Percentiles rank a stretch among this genome's conserved stretches.
phyloP scores from a whole-genome alignment of 2,888 invertebrate genomes.

The Perizoma affinitatum region DNA sequence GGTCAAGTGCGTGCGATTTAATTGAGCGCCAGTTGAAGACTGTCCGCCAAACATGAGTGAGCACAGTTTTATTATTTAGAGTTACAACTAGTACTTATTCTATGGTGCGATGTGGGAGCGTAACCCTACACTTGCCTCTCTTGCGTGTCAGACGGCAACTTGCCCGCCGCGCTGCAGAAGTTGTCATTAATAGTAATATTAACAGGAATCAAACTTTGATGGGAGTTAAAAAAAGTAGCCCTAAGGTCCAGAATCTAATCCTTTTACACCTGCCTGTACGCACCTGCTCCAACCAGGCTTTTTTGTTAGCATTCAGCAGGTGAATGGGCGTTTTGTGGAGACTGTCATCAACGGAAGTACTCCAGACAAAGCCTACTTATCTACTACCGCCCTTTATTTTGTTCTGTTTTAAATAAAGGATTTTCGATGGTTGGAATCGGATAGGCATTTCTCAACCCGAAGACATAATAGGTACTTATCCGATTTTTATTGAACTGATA shows the following conservation, averaged over 20 bases:
- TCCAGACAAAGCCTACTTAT: constrained; percentile 15
- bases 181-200: neutral
- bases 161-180: too few species aligned
- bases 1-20: too few species aligned
- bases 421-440: neutral
- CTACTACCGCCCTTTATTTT: neutral
- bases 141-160: too few species aligned
- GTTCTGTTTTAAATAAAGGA: neutral
- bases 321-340: constrained; percentile 23
- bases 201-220: constrained; percentile 1
- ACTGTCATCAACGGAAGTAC: constrained; percentile 14
- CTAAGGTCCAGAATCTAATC: constrained; percentile 12
- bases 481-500: too few species aligned
- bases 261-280: constrained; percentile 16
- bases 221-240: neutral
- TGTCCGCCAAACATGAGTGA: too few species aligned
- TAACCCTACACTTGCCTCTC: too few species aligned
- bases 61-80: too few species aligned
- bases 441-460: neutral
- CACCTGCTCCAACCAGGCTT: constrained; percentile 18
- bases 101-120: too few species aligned
- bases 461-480: too few species aligned
- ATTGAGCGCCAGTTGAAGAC: too few species aligned
- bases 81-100: too few species aligned
- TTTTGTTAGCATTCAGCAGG: constrained; percentile 16